Evolutionary conservation across 1,140 invertebrate genomes (phyloP).

Genomic region (Oscheius sp.): DNA sequence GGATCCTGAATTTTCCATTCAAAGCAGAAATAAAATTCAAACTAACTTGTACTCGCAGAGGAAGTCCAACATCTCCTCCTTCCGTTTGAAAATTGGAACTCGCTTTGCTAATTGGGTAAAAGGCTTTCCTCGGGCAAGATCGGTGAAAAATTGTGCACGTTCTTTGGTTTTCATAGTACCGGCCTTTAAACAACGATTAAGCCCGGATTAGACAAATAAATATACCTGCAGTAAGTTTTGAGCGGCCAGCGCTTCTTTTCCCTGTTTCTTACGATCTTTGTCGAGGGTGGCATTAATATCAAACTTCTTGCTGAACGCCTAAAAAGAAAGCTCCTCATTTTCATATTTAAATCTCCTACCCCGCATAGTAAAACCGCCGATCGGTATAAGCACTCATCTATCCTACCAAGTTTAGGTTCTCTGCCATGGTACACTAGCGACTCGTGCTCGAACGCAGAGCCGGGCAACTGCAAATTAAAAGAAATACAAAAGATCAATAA

Average conservation of each 20-base stretch:
- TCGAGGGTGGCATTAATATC: background rate
- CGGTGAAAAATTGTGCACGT: slow-evolving; percentile 10
- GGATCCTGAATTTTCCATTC: background rate
- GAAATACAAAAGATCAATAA: background rate
- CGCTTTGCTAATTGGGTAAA: background rate
- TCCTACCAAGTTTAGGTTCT: slow-evolving; percentile 4
- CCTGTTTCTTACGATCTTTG: background rate
- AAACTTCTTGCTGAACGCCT: background rate
- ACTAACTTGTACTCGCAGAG: slow-evolving; percentile 21
- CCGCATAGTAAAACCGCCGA: background rate
- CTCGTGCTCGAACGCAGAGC: slow-evolving; percentile 12
- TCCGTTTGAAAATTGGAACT: background rate
- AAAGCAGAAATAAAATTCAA: background rate
- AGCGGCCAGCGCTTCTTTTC: too few relatives aligned
- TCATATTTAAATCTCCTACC: background rate
- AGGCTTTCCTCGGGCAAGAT: slow-evolving; percentile 8
- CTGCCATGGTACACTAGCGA: slow-evolving; percentile 14
- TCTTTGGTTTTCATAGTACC: background rate
- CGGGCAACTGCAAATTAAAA: slow-evolving; percentile 12
- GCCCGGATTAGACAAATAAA: too few relatives aligned
- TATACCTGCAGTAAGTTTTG: too few relatives aligned
- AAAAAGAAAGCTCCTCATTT: background rate
- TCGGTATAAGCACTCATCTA: background rate
- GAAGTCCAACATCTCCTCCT: background rate
- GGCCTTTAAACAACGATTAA: background rate